Evolutionary conservation across 1,140 invertebrate species (phyloP), one percentile per base, ranked within the genome.

Genomic region (Trialeurodes vaporariorum): DNA sequence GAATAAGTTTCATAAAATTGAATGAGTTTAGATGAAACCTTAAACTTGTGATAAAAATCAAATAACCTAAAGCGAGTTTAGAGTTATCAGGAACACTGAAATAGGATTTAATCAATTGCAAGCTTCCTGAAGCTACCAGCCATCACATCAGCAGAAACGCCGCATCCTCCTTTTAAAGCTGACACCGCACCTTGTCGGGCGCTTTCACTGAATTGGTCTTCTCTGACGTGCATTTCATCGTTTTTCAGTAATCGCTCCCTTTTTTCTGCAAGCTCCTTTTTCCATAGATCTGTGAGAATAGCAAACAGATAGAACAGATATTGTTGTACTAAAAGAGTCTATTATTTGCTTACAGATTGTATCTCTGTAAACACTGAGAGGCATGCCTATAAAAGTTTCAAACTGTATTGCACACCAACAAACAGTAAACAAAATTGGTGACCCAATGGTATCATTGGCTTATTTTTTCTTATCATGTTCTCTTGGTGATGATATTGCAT

Each of bases 71-170:
- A n/a, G n/a, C n/a, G n/a, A n/a, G n/a, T n/a, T 59, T 59, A 59
- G 58, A n/a, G 40, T 59, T 17, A 49, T 22, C 22, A 64, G 34
- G 49, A 40, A 59, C 27, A 64, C 26, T 59, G n/a, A n/a, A n/a
- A 66, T 66, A 25, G 60, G 58, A 61, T 59, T 68, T 68, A 88
- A 76, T 91, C 89, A 12, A 91, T 86, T 79, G 90, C 87, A 59
- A 90, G 81, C 76, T 89, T 89, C 66, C 88, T 81, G 77, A 91
- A 91, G 73, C 88, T 90, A 61, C 89, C 88, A 9, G 83, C 76
- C 40, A 76, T 83, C 5, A 83, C 83, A 17, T 79, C 81, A 59
- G 83, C 81, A 23, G 80, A 80, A 0, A 81, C 79, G 68, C 82
- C 82, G 1, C 81, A 77, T 24, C 77, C 79, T 69, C 76, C 77